Conservation (phyloP, 1,140 invertebrate genomes). For the Hypsibius dujardini region DNA sequence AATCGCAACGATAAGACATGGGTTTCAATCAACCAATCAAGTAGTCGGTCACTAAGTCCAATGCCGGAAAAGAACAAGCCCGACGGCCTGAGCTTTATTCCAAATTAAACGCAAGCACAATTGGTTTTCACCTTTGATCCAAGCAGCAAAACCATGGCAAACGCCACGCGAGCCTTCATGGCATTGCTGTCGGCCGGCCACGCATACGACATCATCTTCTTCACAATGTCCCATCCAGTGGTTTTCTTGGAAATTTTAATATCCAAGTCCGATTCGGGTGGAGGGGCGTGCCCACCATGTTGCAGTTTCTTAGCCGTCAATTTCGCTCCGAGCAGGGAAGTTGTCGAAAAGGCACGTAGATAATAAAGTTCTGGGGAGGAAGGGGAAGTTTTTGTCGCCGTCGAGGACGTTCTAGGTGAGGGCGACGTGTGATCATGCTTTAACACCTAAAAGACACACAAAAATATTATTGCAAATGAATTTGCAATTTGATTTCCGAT, state of each 20-base stretch:
- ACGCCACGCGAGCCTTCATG: constrained; percentile 59
- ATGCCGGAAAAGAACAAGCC: constrained; percentile 18
- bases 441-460: background rate
- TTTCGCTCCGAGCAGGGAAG: background rate
- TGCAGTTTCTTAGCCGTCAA: background rate
- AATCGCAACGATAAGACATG: no score
- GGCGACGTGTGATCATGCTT: background rate
- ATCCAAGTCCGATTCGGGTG: constrained; percentile 3
- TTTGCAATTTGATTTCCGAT: no score
- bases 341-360: background rate
- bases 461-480: background rate
- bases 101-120: no score
- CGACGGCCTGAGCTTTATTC: no score
- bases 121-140: constrained; percentile 40
- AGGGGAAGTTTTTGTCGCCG: no score
- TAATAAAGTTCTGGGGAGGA: no score
- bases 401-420: background rate
- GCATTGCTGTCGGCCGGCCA: constrained; percentile 79
- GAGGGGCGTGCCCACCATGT: background rate
- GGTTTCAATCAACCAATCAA: no score
- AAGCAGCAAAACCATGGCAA: constrained; percentile 47
- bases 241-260: constrained; percentile 33
- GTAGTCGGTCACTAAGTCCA: no score
- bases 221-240: constrained; percentile 58
- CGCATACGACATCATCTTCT: constrained; percentile 71